Conservation (phyloP, 2,888 invertebrate species). For the Villa cingulata region DNA sequence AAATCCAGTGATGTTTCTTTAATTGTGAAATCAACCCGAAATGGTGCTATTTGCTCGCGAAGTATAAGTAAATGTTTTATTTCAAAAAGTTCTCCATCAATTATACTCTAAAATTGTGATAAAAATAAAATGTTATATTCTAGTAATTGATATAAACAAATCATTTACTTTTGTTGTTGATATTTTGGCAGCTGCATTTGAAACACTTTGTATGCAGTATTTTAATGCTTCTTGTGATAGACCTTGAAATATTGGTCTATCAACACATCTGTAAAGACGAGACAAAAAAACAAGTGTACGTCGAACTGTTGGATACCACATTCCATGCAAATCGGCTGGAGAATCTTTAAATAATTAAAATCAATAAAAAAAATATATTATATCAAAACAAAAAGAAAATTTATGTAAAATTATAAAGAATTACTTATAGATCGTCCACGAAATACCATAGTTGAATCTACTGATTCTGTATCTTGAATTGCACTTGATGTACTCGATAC, state of each 20-base stretch:
- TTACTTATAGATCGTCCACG: slow-evolving; percentile 26
- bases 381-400: too few species aligned
- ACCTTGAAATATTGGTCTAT: slow-evolving; percentile 90
- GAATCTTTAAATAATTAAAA: slow-evolving; percentile 41
- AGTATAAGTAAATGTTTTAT: slow-evolving; percentile 95
- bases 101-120: slow-evolving; percentile 41
- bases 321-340: slow-evolving; percentile 93
- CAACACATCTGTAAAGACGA: slow-evolving; percentile 75
- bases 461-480: slow-evolving; percentile 57
- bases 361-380: neutral
- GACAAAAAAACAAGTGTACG: slow-evolving; percentile 90
- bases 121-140: neutral
- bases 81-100: slow-evolving; percentile 95
- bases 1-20: slow-evolving; percentile 91
- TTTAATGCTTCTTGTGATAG: slow-evolving; percentile 91
- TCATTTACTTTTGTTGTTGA: slow-evolving; percentile 47
- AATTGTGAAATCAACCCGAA: slow-evolving; percentile 86
- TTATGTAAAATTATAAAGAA: too few species aligned
- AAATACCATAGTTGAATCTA: slow-evolving; percentile 36
- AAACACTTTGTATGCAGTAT: slow-evolving; percentile 81
- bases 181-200: slow-evolving; percentile 68
- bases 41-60: slow-evolving; percentile 95
- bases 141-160: neutral
- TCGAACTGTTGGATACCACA: slow-evolving; percentile 99
- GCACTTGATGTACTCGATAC: slow-evolving; percentile 52